Evolutionary conservation across 2,888 invertebrate genomes (phyloP), one percentile per base, ranked within the genome.

Genomic region (Entomobrya proxima): DNA sequence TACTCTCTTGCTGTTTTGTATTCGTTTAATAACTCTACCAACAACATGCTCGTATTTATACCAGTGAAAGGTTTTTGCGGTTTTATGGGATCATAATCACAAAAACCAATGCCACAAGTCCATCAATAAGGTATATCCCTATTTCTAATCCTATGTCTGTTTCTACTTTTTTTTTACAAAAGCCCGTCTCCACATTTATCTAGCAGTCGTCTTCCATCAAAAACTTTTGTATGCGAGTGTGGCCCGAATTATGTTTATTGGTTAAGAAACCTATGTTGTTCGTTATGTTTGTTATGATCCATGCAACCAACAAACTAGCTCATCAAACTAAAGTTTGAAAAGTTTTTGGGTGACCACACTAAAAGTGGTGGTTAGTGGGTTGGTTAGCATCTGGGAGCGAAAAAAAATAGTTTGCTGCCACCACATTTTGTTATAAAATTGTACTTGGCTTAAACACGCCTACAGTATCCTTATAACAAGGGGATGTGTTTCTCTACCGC

Each of bases 21-120:
- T 61, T 27, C 37, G 21, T 64, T 64, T 72, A 44, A 72, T 72
- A 72, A 44, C 72, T 30, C 1, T n/a, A 21, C 4, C 52, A 27
- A 18, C 72, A 72, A 1, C 67, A 67, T 67, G 44, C n/a, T 47
- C 67, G 24, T 72, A 30, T 47, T 72, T 47, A 72, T 72, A 72
- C 47, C 44, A 24, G 24, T 72, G 44, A 21, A 13, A 27, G 72
- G 72, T 47, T 72, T 72, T 7, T 72, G 67, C 9, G 64, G 50
- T 79, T 79, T 79, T 79, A 79, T 69, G 79, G 69, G 50, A 55
- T 37, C 52, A 74, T 81, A 81, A 81, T 74, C 72, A 47, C 76
- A 76, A 76, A 81, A 72, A 35, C 72, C 72, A 72, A 81, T 81
- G 72, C 72, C 80, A 72, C 44, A 58, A 81, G 58, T 81, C 50